Base-by-base conservation (phyloP, 2,888 invertebrate species). In the Encarsia formosa region DNA sequence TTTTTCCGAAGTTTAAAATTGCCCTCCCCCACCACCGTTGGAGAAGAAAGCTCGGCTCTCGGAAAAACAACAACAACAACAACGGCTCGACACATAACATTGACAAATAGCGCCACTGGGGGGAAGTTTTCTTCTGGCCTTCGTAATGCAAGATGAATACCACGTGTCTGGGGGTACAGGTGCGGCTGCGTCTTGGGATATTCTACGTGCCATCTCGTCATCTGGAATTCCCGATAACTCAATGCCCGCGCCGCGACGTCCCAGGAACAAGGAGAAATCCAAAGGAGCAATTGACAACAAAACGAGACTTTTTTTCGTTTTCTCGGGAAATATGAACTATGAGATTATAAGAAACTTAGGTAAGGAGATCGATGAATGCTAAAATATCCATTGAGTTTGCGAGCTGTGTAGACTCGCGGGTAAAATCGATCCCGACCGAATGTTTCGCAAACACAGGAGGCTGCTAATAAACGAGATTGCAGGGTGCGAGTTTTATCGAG, bases 181-280 rank as follows among this genome's bases (percentile, higher is more conserved):
- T 26, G 26, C 26, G 6, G 26, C 6, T 31, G 19, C 44, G 15
- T 34, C 24, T 15, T 6, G 18, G 23, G 41, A 11, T n/a, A 31
- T 49, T 22, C 45, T 11, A 34, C 38, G 46, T 34, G 32, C 45
- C 35, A 18, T n/a, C 29, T 50, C 52, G 46, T 44, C 50, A 35
- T 53, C 49, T 54, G 55, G 56, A 60, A 58, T 61, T 58, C 60
- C n/a, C 61, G 58, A 63, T 62, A 63, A 64, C 62, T 64, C 59
- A 62, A 61, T 64, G 58, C 41, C n/a, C n/a, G n/a, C n/a, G n/a
- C n/a, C n/a, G n/a, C n/a, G n/a, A n/a, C n/a, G n/a, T n/a, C n/a
- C n/a, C 49, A 53, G 42, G 49, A 59, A 58, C 16, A 19, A 15
- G 5, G n/a, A 22, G 22, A 38, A 50, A 26, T 20, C 24, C 9